Conservation (phyloP, 2,797 vertebrate species). For the Mormyrops attenuatus region DNA sequence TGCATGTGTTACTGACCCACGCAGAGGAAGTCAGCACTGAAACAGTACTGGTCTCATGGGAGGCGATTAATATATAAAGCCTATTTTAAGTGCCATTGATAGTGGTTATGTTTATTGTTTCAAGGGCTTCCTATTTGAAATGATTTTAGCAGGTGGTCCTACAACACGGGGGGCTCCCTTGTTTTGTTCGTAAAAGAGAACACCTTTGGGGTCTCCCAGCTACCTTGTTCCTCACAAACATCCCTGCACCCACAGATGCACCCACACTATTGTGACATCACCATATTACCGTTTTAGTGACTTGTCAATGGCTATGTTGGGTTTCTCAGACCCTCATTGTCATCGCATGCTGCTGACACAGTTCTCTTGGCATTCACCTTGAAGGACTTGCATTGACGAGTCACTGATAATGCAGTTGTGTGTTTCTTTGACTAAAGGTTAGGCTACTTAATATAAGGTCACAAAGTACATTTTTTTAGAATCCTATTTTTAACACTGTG, state of each 20-base stretch:
- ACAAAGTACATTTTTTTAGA: neutral
- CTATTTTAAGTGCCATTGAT: constrained; percentile 41
- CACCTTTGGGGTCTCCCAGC: neutral
- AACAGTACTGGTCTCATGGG: constrained; percentile 49
- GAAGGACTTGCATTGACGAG: neutral
- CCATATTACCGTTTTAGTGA: neutral
- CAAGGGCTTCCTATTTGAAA: constrained; percentile 46
- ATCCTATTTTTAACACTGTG: neutral
- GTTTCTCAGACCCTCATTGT: neutral
- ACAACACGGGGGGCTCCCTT: constrained; percentile 38
- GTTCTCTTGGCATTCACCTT: neutral
- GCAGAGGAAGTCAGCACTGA: constrained; percentile 30
- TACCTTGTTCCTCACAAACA: neutral
- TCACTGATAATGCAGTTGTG: neutral
- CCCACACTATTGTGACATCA: neutral
- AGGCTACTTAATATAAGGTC: neutral
- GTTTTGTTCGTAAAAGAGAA: constrained; percentile 31
- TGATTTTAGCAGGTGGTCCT: constrained; percentile 57
- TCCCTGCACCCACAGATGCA: neutral
- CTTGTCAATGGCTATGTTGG: neutral
- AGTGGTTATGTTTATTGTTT: constrained; percentile 51
- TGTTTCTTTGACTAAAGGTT: neutral
- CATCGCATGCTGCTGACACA: neutral
- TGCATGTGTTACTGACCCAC: neutral
- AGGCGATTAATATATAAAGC: constrained; percentile 34